Base-by-base conservation (phyloP, 2,888 invertebrate genomes). In the Bhutanitis thaidina region DNA sequence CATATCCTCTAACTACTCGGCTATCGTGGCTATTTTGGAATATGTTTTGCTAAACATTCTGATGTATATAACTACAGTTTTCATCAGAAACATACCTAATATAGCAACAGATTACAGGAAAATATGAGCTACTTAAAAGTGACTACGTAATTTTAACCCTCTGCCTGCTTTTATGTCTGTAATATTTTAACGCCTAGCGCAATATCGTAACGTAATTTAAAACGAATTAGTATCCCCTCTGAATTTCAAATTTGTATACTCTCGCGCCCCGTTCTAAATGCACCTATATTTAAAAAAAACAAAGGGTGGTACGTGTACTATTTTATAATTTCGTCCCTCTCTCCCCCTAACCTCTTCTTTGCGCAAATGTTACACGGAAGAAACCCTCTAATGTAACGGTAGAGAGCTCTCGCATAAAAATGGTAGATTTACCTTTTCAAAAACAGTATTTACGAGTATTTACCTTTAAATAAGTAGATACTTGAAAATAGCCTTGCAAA, bases 151-250 rank as follows among this genome's bases (percentile, higher is more conserved):
- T 34, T 34, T 12, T 5, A 34, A 34, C 34, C 34, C 76, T 34
- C 34, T 34, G 12, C 15, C 15, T 60, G 61, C 77, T 77, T 85
- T 81, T 83, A 82, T 82, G 73, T 77, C 76, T 65, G 78, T 79
- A 67, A 87, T 85, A 88, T 81, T 82, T 84, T 76, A 86, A 77
- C 74, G 72, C 74, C 64, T 66, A 79, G 80, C 67, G 86, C 77
- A 89, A 88, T 89, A 89, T 86, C 83, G 83, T 86, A 87, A 87
- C 80, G 85, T 82, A 89, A 89, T 89, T 88, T 88, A 83, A 89
- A 89, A 84, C 85, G 74, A 89, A 89, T 89, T 89, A 89, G 88
- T 79, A 77, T 78, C 86, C 88, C 89, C 82, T 78, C 77, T 56
- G 71, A 68, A 75, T 71, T 70, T 65, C 69, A 72, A 83, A 88